These are phyloP conservation scores for Aradophagus sp. DNA, from an alignment of 1,140 invertebrate species.

Conservation along the genomic window DNA sequence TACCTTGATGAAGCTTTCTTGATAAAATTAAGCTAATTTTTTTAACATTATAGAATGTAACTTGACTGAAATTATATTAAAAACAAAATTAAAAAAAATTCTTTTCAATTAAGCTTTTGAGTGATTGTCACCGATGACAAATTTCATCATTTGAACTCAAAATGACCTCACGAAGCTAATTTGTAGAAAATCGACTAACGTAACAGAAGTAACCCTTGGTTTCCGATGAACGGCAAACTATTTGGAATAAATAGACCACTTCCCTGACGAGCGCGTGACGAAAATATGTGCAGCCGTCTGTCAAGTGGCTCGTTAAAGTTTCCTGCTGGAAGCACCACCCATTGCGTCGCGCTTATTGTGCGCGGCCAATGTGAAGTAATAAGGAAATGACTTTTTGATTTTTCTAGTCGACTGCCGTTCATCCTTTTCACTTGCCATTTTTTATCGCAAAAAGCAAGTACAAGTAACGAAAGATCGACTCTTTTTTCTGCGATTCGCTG, in stretches of 20 bases:
- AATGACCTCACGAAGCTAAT: too few relatives aligned
- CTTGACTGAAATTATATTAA: too few relatives aligned
- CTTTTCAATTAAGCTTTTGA: constrained; percentile 20
- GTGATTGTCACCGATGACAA: too few relatives aligned
- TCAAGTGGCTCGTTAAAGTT: constrained; percentile 51
- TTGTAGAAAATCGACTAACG: constrained; percentile 22
- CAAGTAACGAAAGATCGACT: too few relatives aligned
- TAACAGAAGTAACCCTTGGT: background rate
- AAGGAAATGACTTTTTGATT: constrained; percentile 50
- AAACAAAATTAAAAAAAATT: too few relatives aligned
- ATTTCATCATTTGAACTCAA: too few relatives aligned
- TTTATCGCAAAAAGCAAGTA: background rate
- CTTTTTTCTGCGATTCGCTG: too few relatives aligned
- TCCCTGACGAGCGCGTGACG: constrained; percentile 30
- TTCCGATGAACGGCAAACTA: constrained; percentile 27
- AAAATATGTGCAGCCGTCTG: constrained; percentile 49
- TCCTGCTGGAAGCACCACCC: constrained; percentile 33
- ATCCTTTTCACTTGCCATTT: background rate
- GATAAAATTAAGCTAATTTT: too few relatives aligned
- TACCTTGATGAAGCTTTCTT: too few relatives aligned
- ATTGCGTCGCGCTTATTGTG: constrained; percentile 40
- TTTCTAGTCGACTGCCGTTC: constrained; percentile 9
- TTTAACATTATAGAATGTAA: too few relatives aligned
- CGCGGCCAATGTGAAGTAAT: constrained; percentile 37
- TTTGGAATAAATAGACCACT: constrained; percentile 47